phyloP scores from a whole-genome alignment of 2,888 invertebrate species.

The Agonopterix arenella region DNA sequence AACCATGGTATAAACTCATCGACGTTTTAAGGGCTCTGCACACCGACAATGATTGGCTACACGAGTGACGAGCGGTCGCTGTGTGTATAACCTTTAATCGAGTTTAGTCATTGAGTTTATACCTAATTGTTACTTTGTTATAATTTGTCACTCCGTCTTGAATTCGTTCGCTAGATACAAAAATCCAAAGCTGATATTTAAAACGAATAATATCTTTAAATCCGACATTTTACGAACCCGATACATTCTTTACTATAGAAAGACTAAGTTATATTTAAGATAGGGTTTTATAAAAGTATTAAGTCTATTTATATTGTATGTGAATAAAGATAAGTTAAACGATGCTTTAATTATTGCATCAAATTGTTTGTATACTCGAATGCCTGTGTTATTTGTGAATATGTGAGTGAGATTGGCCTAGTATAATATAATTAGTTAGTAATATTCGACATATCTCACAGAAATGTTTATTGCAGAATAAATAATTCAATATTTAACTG shows the following conservation, averaged over 20 bases:
- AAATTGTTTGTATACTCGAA: conserved; percentile 32
- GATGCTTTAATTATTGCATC: conserved; percentile 6
- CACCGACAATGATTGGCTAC: too few relatives aligned
- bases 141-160: not conserved
- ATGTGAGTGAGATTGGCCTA: conserved; percentile 28
- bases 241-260: conserved; percentile 6
- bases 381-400: conserved; percentile 34
- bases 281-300: conserved; percentile 15
- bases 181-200: conserved; percentile 5
- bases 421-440: conserved; percentile 15
- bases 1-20: too few relatives aligned
- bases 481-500: too few relatives aligned
- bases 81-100: not conserved
- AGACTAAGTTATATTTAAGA: conserved; percentile 13
- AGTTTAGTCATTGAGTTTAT: not conserved
- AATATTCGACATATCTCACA: conserved; percentile 24
- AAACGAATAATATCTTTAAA: conserved; percentile 4
- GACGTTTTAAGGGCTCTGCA: too few relatives aligned
- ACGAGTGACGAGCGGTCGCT: too few relatives aligned
- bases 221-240: not conserved
- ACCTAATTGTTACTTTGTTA: not conserved
- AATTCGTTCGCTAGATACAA: not conserved
- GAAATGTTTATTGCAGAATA: conserved; percentile 28
- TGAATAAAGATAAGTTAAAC: conserved; percentile 25
- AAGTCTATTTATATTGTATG: conserved; percentile 39